These are phyloP conservation scores for Lophura nycthemera DNA, from an alignment of 2,113 vertebrate genomes.

Conservation along the genomic window DNA sequence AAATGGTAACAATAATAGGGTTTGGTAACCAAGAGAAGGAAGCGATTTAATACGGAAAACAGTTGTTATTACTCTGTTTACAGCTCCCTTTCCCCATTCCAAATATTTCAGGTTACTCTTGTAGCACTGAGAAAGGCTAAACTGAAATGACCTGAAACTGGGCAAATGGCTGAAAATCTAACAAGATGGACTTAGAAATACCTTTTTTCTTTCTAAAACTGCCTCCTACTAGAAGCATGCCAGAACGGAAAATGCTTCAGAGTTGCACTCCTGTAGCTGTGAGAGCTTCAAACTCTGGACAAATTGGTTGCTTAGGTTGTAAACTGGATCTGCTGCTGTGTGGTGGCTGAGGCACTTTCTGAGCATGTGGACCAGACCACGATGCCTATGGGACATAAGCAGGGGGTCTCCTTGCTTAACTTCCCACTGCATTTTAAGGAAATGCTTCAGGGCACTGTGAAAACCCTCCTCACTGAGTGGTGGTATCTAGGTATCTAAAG, in stretches of 20 bases:
- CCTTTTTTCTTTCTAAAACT: background rate
- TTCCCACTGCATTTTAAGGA: background rate
- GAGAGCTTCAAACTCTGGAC: background rate
- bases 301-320: background rate
- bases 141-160: background rate
- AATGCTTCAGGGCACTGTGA: background rate
- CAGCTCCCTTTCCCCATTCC: background rate
- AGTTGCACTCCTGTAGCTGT: background rate
- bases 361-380: background rate
- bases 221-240: background rate
- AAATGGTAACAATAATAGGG: slow-evolving; percentile 35
- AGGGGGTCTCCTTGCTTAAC: background rate
- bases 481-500: background rate
- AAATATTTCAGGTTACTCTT: background rate
- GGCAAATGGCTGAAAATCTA: slow-evolving; percentile 3
- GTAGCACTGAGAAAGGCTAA: background rate
- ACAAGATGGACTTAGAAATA: background rate
- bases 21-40: background rate
- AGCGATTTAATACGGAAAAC: slow-evolving; percentile 51
- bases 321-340: background rate
- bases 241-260: slow-evolving; percentile 1
- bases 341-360: background rate
- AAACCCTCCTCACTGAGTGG: background rate
- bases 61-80: slow-evolving; percentile 26
- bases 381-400: fast-evolving